These are phyloP conservation scores for Callosobruchus maculatus DNA, from an alignment of 2,888 invertebrate species.

Conservation along the genomic window DNA sequence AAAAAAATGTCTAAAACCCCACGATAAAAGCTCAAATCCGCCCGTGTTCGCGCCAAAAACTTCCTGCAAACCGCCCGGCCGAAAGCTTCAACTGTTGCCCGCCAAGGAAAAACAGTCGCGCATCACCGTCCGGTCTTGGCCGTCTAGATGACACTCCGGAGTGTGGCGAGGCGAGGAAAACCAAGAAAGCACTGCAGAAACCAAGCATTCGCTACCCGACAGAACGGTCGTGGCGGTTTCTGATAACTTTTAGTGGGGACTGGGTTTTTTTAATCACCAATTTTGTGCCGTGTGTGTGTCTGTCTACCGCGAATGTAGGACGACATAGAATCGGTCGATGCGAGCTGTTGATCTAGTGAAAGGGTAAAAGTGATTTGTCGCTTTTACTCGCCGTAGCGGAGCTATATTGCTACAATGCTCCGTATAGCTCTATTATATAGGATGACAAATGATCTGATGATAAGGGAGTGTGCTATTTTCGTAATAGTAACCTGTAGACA, in stretches of 20 bases:
- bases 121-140: background rate
- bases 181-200: slow-evolving; percentile 19
- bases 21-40: too few species aligned
- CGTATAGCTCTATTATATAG: background rate
- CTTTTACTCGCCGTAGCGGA: background rate
- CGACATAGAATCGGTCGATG: background rate
- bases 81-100: background rate
- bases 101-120: slow-evolving; percentile 1
- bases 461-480: too few species aligned
- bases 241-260: background rate
- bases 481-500: too few species aligned
- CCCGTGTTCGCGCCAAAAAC: too few species aligned
- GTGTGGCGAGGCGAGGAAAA: slow-evolving; percentile 12
- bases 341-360: background rate
- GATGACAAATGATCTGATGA: background rate
- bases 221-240: background rate
- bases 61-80: background rate
- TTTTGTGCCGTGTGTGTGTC: background rate
- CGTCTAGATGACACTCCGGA: slow-evolving; percentile 3
- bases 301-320: background rate
- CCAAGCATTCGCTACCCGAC: background rate
- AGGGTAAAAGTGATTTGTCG: background rate
- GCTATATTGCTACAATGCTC: background rate
- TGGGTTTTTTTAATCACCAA: background rate
- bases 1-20: background rate